Evolutionary conservation across 2,888 invertebrate genomes (phyloP).

Genomic region (Ganaspis brasiliensis): DNA sequence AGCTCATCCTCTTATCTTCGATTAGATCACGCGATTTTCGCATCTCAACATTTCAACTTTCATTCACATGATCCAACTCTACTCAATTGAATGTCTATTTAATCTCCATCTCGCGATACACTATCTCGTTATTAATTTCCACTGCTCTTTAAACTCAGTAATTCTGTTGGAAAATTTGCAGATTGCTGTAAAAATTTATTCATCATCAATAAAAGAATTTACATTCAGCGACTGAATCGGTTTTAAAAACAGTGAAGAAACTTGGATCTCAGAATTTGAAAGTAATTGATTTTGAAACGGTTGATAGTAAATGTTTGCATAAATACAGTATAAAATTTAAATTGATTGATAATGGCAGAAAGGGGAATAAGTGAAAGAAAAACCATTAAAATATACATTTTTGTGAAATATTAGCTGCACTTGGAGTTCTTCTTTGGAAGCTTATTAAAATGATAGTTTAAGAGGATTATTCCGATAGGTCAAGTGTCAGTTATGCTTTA

Average conservation of each 20-base stretch:
- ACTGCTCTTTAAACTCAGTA: no score
- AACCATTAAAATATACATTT: constrained; percentile 64
- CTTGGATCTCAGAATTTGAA: no score
- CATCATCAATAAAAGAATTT: no score
- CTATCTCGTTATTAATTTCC: constrained; percentile 11
- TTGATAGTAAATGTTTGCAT: no score
- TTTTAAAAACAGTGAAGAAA: no score
- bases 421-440: constrained; percentile 75
- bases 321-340: no score
- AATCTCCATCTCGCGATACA: constrained; percentile 21
- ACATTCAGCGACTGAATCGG: no score
- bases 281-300: no score
- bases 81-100: constrained; percentile 24
- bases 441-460: constrained; percentile 75
- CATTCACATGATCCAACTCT: constrained; percentile 37
- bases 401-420: constrained; percentile 73
- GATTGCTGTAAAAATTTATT: no score
- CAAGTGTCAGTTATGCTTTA: constrained; percentile 75
- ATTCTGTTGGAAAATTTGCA: no score
- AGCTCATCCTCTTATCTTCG: constrained; percentile 68
- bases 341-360: no score
- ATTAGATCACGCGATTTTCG: constrained; percentile 63
- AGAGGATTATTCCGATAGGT: constrained; percentile 77
- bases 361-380: neutral
- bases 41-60: constrained; percentile 41